Conservation (phyloP, 2,888 invertebrate species). For the Lydus trimaculatus region DNA sequence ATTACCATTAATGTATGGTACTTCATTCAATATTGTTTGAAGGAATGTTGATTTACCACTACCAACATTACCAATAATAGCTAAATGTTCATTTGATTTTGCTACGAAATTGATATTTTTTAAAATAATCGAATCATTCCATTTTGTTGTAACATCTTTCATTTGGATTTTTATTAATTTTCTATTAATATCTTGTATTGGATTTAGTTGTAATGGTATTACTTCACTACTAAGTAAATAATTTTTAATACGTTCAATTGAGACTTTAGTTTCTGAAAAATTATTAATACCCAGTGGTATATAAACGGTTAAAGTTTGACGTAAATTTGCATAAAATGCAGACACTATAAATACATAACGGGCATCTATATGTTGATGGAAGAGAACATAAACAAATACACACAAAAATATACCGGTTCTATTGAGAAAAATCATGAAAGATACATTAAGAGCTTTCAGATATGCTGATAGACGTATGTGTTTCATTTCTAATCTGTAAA, state of each 20-base stretch:
- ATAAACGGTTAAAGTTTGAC: slow-evolving; percentile 70
- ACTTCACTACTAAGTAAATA: slow-evolving; percentile 61
- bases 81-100: background rate
- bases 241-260: slow-evolving; percentile 62
- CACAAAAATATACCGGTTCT: slow-evolving; percentile 84
- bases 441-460: slow-evolving; percentile 69
- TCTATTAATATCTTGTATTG: slow-evolving; percentile 39
- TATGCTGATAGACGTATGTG: slow-evolving; percentile 70
- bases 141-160: slow-evolving; percentile 55
- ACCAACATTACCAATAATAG: slow-evolving; percentile 42
- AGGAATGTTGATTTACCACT: slow-evolving; percentile 35
- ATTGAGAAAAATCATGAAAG: slow-evolving; percentile 77
- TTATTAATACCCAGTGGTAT: slow-evolving; percentile 71
- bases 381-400: slow-evolving; percentile 75
- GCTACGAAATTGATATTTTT: slow-evolving; percentile 13
- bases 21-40: slow-evolving; percentile 27
- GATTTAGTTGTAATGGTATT: background rate
- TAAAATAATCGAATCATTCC: background rate
- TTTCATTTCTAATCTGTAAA: slow-evolving; percentile 71
- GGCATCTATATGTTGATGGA: slow-evolving; percentile 65
- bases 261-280: slow-evolving; percentile 68
- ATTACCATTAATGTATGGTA: slow-evolving; percentile 17
- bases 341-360: slow-evolving; percentile 77
- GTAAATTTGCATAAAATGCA: slow-evolving; percentile 76
- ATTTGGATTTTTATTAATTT: slow-evolving; percentile 64